Base-by-base conservation (phyloP, 2,888 invertebrate species). In the Allolobophora icterica region DNA sequence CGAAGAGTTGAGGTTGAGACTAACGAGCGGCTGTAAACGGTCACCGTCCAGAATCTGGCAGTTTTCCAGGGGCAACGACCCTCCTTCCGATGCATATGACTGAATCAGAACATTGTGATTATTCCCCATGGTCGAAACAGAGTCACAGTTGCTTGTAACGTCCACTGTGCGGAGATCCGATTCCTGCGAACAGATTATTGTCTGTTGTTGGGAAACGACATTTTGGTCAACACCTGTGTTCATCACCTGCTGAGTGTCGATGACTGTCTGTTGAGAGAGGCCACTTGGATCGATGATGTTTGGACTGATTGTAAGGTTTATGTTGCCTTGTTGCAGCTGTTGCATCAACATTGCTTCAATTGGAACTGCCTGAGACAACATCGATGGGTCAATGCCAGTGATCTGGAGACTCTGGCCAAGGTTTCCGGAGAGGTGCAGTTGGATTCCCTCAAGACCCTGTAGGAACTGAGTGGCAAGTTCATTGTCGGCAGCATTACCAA, bases 301-400 rank as follows among this genome's bases (percentile, higher is more conserved):
- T 11, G 94, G 94, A 92, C 94, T 95, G 87, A 95, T 93, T 87
- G 95, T 94, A 58, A 95, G 94, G 93, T 95, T 95, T 38, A 95
- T 95, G 89, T 94, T 94, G 89, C 94, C 94, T 91, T 94, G 94
- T 91, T 96, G 93, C 93, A 95, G 96, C 92, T 96, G 96, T 45
- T 96, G 93, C 19, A 96, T 93, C 84, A 95, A 94, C 19, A 96
- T 96, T 91, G 96, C 96, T 17, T 96, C 95, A 92, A 96, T 96
- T 40, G 93, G 92, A 21, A 92, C 71, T 5, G 95, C 94, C 93
- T 96, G 96, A 30, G 94, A 93, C 42, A 95, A 92, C 90, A 95
- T 90, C 89, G 92, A 93, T 35, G 96, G 94, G 92, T 96, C 96
- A 2, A 96, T 93, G 0, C 95, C 95, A 0, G 95, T 93, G 38